These are phyloP conservation scores for Lucilia cuprina DNA, from an alignment of 1,140 invertebrate genomes.

Conservation along the genomic window DNA sequence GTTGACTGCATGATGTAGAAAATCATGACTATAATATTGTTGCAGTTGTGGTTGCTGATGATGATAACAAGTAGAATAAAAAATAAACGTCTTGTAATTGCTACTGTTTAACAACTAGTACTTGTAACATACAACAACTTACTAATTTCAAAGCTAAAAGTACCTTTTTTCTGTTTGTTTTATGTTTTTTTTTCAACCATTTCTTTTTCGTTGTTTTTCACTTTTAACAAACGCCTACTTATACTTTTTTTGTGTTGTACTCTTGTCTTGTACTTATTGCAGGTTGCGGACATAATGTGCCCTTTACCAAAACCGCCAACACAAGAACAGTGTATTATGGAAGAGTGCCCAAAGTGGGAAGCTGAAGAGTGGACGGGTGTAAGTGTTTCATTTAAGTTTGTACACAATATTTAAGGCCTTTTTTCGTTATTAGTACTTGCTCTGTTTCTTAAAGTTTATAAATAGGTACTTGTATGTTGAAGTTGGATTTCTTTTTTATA, in stretches of 20 bases:
- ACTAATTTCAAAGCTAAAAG: slow-evolving; percentile 16
- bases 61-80: not conserved
- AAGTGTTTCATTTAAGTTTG: slow-evolving; percentile 62
- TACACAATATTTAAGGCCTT: not conserved
- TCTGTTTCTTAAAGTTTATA: not conserved
- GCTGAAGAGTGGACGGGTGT: slow-evolving; percentile 86
- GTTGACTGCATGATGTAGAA: not conserved
- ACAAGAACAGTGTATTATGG: slow-evolving; percentile 81
- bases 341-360: slow-evolving; percentile 85
- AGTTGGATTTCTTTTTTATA: not conserved
- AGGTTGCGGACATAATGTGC: slow-evolving; percentile 79
- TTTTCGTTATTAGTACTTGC: not conserved
- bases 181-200: not conserved
- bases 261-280: slow-evolving; percentile 39
- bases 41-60: not conserved
- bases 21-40: not conserved
- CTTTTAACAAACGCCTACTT: not conserved
- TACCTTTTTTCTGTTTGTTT: not conserved
- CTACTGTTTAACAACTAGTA: slow-evolving; percentile 13
- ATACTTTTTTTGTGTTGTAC: slow-evolving; percentile 15
- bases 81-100: slow-evolving; percentile 28
- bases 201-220: not conserved
- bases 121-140: slow-evolving; percentile 2
- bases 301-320: slow-evolving; percentile 75
- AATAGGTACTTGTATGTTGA: not conserved